phyloP scores from a whole-genome alignment of 2,888 invertebrate genomes.

The Ichneumon xanthorius region DNA sequence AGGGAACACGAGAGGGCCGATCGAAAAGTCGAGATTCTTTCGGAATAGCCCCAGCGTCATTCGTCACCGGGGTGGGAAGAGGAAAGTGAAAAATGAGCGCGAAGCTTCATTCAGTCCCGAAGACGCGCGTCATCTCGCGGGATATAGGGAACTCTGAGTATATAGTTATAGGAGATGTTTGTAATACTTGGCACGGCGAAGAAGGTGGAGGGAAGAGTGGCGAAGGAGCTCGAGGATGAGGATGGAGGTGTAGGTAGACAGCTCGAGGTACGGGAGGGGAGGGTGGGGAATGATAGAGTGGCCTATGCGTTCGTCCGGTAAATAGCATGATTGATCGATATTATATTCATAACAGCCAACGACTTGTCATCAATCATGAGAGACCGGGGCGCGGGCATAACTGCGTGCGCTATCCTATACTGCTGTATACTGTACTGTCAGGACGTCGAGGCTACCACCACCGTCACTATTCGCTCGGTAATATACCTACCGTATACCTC shows the following conservation, averaged over 20 bases:
- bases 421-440: slow-evolving; percentile 40
- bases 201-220: slow-evolving; percentile 43
- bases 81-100: slow-evolving; percentile 48
- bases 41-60: slow-evolving; percentile 48
- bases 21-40: slow-evolving; percentile 53
- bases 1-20: slow-evolving; percentile 18
- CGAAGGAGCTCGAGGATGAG: slow-evolving; percentile 62
- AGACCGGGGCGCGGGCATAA: slow-evolving; percentile 64
- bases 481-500: slow-evolving; percentile 75
- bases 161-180: slow-evolving; percentile 23
- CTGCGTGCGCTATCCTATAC: slow-evolving; percentile 37
- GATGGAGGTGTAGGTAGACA: slow-evolving; percentile 59
- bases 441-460: slow-evolving; percentile 52
- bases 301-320: slow-evolving; percentile 82
- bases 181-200: slow-evolving; percentile 29
- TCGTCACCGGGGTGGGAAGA: slow-evolving; percentile 60
- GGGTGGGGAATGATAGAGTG: slow-evolving; percentile 81
- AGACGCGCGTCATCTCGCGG: slow-evolving; percentile 23
- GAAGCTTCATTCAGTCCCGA: slow-evolving; percentile 44
- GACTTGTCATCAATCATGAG: slow-evolving; percentile 81
- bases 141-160: slow-evolving; percentile 14
- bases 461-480: slow-evolving; percentile 67
- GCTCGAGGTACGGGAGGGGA: slow-evolving; percentile 65
- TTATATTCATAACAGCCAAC: slow-evolving; percentile 84
- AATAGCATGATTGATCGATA: slow-evolving; percentile 84